phyloP scores from a whole-genome alignment of 92 coral and sea anemone genomes.

The Porites rus region DNA sequence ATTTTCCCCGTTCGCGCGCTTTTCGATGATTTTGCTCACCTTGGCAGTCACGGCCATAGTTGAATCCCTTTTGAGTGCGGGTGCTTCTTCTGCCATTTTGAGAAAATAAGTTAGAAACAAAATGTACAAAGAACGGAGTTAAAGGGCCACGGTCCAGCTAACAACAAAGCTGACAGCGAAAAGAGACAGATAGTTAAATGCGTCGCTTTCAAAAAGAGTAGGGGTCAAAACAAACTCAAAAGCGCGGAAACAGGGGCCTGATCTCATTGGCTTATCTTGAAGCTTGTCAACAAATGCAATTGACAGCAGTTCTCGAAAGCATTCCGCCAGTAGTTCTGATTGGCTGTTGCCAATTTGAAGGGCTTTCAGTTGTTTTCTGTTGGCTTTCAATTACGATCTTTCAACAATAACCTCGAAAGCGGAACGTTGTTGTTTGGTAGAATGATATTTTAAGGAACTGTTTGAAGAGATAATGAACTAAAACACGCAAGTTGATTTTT shows the following conservation, averaged over 20 bases:
- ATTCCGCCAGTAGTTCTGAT: conserved; percentile 26
- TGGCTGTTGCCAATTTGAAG: conserved; percentile 45
- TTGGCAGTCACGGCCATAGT: conserved; percentile 96
- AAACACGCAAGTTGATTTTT: background rate
- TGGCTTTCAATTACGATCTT: conserved; percentile 35
- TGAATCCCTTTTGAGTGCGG: conserved; percentile 90
- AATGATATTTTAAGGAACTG: background rate
- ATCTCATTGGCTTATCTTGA: conserved; percentile 59
- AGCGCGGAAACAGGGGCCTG: conserved; percentile 77
- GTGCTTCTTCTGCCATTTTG: conserved; percentile 90
- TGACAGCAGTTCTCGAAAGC: too few species aligned
- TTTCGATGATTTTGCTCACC: conserved; percentile 58
- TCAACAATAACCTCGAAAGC: conserved; percentile 16
- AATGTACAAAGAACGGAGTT: conserved; percentile 12
- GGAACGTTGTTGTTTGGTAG: conserved; percentile 6
- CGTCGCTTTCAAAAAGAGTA: conserved; percentile 58
- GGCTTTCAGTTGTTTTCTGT: conserved; percentile 7
- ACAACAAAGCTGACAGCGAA: conserved; percentile 46
- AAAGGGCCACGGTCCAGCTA: conserved; percentile 18
- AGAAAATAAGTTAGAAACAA: conserved; percentile 12
- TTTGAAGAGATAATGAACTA: background rate
- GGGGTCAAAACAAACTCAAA: conserved; percentile 59
- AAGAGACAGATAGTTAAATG: conserved; percentile 73
- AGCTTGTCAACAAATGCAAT: conserved; percentile 60
- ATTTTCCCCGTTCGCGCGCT: conserved; percentile 21